These are phyloP conservation scores for Musca domestica DNA, from an alignment of 1,140 invertebrate species.

Conservation along the genomic window DNA sequence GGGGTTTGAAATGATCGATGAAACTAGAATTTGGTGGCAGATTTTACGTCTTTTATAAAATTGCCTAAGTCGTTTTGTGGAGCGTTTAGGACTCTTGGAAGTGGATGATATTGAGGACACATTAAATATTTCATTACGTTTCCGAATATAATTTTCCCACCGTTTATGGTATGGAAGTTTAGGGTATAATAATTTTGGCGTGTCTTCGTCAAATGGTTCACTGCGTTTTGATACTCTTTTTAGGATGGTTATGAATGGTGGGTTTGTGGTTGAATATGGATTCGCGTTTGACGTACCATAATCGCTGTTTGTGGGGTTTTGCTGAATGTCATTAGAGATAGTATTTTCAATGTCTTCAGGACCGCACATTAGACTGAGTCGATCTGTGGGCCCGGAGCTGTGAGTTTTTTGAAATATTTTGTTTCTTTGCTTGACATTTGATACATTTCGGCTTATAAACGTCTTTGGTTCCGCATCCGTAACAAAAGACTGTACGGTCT, in stretches of 20 bases:
- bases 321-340: too few species aligned
- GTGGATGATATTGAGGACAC: too few species aligned
- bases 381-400: background rate
- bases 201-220: background rate
- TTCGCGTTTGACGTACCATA: background rate
- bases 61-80: background rate
- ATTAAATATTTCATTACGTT: too few species aligned
- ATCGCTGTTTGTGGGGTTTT: too few species aligned
- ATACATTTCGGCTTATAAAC: conserved; percentile 10
- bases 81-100: background rate
- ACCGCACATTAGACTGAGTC: background rate
- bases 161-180: background rate
- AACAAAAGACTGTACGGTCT: conserved; percentile 2
- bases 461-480: conserved; percentile 7
- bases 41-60: conserved; percentile 1
- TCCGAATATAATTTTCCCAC: too few species aligned
- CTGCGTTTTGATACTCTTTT: background rate
- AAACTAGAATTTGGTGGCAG: background rate
- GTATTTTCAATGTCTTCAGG: background rate
- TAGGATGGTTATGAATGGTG: background rate
- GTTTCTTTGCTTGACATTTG: background rate
- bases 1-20: background rate
- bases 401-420: background rate
- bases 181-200: background rate
- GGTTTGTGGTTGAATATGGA: background rate